Percentiles rank a stretch among this genome's conserved stretches.
Evolutionary conservation across 2,113 vertebrate species (phyloP).

Genomic region (Ia io): DNA sequence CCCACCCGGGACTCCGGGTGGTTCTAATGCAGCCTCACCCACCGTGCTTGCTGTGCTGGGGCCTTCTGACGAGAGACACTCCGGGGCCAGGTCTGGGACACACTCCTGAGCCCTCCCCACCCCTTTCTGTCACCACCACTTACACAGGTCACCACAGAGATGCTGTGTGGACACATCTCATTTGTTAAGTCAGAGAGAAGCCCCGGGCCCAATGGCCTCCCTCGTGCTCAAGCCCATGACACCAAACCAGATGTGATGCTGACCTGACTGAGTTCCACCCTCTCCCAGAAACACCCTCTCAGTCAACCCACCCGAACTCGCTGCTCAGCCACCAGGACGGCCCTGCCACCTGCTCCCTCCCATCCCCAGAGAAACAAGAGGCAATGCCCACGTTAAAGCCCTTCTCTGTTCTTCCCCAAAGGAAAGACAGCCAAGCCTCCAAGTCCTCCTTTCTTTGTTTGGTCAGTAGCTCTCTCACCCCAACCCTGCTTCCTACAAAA

Average conservation of each 20-base stretch:
- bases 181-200: background rate
- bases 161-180: background rate
- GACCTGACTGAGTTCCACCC: background rate
- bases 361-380: background rate
- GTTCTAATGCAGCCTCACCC: background rate
- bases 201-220: accelerated
- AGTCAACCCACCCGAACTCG: too few species aligned
- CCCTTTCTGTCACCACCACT: background rate
- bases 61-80: background rate
- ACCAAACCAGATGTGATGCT: background rate
- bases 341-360: too few species aligned
- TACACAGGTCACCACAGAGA: background rate
- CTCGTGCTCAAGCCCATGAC: too few species aligned
- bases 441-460: too few species aligned
- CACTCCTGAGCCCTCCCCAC: background rate
- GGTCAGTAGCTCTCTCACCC: accelerated
- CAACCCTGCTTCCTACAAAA: background rate
- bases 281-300: background rate
- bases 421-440: too few species aligned
- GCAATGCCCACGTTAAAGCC: too few species aligned
- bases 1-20: accelerated
- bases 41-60: background rate
- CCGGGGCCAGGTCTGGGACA: background rate
- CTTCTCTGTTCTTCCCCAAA: background rate
- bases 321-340: background rate